Evolutionary conservation across 2,113 vertebrate genomes (phyloP).

Genomic region (Sphaerodactylus townsendi): DNA sequence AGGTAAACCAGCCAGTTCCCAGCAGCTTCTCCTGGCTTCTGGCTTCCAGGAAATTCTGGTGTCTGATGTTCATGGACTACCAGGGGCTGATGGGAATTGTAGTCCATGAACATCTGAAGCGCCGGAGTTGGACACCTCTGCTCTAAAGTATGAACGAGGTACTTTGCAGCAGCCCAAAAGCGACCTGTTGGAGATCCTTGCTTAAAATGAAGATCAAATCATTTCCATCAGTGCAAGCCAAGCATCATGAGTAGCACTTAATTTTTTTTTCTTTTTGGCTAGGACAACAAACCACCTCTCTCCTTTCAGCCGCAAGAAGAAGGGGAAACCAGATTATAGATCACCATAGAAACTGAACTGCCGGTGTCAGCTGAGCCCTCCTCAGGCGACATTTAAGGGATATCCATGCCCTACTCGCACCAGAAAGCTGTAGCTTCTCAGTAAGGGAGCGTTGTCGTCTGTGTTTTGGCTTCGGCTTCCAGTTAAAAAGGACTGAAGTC

Average conservation of each 20-base stretch:
- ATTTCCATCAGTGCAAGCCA: neutral
- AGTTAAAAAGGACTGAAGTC: slow-evolving; percentile 14
- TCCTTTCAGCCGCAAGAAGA: neutral
- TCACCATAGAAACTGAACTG: slow-evolving; percentile 63
- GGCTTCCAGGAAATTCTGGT: no score
- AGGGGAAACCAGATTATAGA: slow-evolving; percentile 15
- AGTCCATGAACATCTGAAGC: no score
- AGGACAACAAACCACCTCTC: neutral
- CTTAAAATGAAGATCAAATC: neutral
- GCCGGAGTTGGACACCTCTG: no score
- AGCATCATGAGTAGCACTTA: neutral
- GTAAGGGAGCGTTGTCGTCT: slow-evolving; percentile 15
- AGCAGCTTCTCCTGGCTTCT: no score
- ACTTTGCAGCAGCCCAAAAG: no score
- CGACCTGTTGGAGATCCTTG: no score
- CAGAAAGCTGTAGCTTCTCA: slow-evolving; percentile 13
- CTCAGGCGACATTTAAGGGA: slow-evolving; percentile 27
- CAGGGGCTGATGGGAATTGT: no score
- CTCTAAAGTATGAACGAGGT: no score
- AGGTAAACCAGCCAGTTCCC: no score
- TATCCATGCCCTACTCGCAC: slow-evolving; percentile 12
- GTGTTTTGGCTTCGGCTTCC: slow-evolving; percentile 18
- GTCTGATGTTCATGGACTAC: no score
- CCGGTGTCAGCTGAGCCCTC: slow-evolving; percentile 42
- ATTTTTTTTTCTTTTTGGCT: neutral